Evolutionary conservation across 2,113 vertebrate genomes (phyloP), one percentile per base, ranked within the genome.

Genomic region (Garra rufa): DNA sequence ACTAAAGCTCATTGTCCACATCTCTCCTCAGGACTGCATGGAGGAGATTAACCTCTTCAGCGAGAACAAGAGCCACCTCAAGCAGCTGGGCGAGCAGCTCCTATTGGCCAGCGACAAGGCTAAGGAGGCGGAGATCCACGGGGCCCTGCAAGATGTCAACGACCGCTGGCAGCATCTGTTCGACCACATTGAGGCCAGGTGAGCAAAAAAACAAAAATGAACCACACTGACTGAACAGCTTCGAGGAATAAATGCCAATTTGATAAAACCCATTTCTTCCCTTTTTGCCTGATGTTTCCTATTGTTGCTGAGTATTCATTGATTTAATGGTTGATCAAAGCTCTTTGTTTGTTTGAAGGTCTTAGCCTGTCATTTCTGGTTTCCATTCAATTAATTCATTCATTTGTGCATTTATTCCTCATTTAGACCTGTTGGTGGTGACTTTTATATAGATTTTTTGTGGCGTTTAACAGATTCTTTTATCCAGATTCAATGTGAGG

Each of bases 11-110:
- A 83, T 61, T 83, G 50, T 85, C 61, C 15, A 63, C 28, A 48
- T 71, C 30, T 82, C 48, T 77, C 17, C 26, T 41, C 91, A 99
- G 98, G 98, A 99, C 90, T 99, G 96, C 91, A 96, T 97, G 96
- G 97, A 98, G 91, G 98, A 99, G 92, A 98, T 99, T 85, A 96
- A 96, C 90, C 80, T 96, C 85, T 98, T 98, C 90, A 96, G 95
- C 76, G 96, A 98, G 92, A 97, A 96, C 89, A 97, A 98, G 91
- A 93, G 94, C 76, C 96, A 96, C 67, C 92, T 99, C 88, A 96
- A 96, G 89, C 95, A 96, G 85, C 95, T 99, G 92, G 97, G 97
- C 0, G 96, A 98, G 81, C 95, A 97, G 91, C 88, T 99, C 75
- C 95, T 97, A 65, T 88, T 94, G 44, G 95, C 96, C 88, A 97